Evolutionary conservation across 2,888 invertebrate species (phyloP).

Genomic region (Neuroscelio doddi): DNA sequence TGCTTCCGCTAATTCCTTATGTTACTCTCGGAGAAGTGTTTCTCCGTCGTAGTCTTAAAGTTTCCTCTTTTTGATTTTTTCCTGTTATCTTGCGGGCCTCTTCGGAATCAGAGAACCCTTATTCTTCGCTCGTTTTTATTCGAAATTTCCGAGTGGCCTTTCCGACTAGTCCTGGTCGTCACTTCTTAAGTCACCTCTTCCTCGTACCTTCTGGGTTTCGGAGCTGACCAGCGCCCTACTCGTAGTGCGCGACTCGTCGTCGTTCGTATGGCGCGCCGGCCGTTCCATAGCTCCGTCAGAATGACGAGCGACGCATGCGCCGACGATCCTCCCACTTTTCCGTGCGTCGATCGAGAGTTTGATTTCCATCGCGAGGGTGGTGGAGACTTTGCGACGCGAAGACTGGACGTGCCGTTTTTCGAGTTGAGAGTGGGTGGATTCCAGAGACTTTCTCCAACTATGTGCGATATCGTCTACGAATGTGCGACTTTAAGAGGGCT

Average conservation of each 20-base stretch:
- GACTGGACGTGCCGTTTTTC: slow-evolving; percentile 30
- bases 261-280: slow-evolving; percentile 76
- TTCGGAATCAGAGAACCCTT: slow-evolving; percentile 16
- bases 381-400: slow-evolving; percentile 2
- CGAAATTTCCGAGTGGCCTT: slow-evolving; percentile 14
- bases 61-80: slow-evolving; percentile 15
- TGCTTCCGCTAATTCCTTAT: slow-evolving; percentile 9
- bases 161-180: slow-evolving; percentile 12
- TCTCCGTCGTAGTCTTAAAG: slow-evolving; percentile 25
- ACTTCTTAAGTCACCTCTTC: slow-evolving; percentile 36
- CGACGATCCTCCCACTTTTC: slow-evolving; percentile 49
- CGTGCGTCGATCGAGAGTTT: not conserved
- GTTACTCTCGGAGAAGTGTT: slow-evolving; percentile 25
- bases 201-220: slow-evolving; percentile 60
- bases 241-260: slow-evolving; percentile 76
- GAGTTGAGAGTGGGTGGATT: slow-evolving; percentile 25
- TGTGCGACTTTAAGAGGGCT: slow-evolving; percentile 16
- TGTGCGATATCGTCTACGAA: slow-evolving; percentile 19
- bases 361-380: slow-evolving; percentile 25
- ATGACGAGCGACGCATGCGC: slow-evolving; percentile 65
- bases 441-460: slow-evolving; percentile 20
- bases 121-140: slow-evolving; percentile 25
- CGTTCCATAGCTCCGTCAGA: slow-evolving; percentile 69
- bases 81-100: slow-evolving; percentile 7
- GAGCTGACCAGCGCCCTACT: slow-evolving; percentile 75